Evolutionary conservation across 1,140 invertebrate species (phyloP), one percentile per base, ranked within the genome.

Genomic region (Camponotus vicinus): DNA sequence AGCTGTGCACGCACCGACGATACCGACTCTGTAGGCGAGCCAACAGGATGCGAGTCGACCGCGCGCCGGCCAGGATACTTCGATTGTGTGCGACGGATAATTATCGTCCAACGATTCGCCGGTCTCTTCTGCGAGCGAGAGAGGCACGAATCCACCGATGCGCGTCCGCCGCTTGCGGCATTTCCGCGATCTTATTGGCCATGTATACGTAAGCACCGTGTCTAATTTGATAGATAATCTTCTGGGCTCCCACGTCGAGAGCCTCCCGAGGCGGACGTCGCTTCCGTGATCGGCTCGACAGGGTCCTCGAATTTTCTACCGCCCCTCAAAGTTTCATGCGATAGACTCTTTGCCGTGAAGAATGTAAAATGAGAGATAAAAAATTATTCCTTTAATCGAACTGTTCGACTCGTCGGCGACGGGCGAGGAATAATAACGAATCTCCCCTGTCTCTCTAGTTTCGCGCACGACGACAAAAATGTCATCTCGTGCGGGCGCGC

Each of bases 21-120:
- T 61, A 79, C 55, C 63, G 52, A 49, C 86, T 71, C 21, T 49
- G 42, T 76, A 71, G 82, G 64, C 87, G 75, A 79, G 49, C 70
- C 69, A 57, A 77, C 90, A 89, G 90, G 90, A 91, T 89, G 87
- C 87, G 85, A 82, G 61, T 49, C 71, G 13, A 73, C 55, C 86
- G 37, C 75, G 49, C 73, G 59, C 79, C 49, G 75, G 59, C 18
- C 67, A 89, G 90, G 88, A 92, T 93, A 94, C 92, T 91, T 92
- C 91, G 91, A 92, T 93, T 92, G 92, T 88, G 88, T 79, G 83
- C 86, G 91, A 88, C 89, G 88, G 90, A 93, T 93, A 94, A 94
- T 94, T 94, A 92, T 90, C 90, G 86, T 90, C 85, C 71, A 93
- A 91, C 89, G 89, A 92, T 92, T 86, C 83, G 78, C 66, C 37